Base-by-base conservation (phyloP, 1,140 invertebrate genomes). In the Notospermus geniculatus region DNA sequence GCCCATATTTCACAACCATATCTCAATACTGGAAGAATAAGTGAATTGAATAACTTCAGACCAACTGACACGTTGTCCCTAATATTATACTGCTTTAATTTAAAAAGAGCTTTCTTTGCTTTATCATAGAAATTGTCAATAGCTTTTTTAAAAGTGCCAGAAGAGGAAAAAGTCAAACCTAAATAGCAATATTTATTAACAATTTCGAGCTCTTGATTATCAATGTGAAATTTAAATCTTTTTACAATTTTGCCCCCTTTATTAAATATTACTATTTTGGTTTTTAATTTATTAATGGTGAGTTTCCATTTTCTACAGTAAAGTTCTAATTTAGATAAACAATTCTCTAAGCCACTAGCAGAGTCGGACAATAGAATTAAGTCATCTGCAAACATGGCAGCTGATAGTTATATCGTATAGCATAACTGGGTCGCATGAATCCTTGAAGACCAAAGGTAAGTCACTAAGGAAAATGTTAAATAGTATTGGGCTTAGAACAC, bases 291-390 rank as follows among this genome's bases (percentile, higher is more conserved):
- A n/a, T 50, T 50, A n/a, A 50, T n/a, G 9, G 46, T 7, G 9
- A 50, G 46, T 4, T n/a, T n/a, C 46, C 46, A 50, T n/a, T 50
- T 23, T 7, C n/a, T 19, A 50, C 46, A 50, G n/a, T 50, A 50
- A 9, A 9, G 4, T 50, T 50, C 19, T 19, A 50, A 27, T 50
- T 27, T 19, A 27, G 4, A 5, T 4, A 50, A n/a, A 7, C 5
- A 19, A 7, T 50, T 50, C 25, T 50, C 4, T 19, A 50, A n/a
- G 4, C 46, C 46, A 50, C 19, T 7, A n/a, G 46, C 4, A 23
- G 46, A 50, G 5, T 9, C n/a, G n/a, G 46, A 50, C 4, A 50
- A n/a, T 5, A 50, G 4, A 4, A 50, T n/a, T 7, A 50, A 27
- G n/a, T 5, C 46, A 7, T 50, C 46, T 23, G 25, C 46, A 27